These are phyloP conservation scores for Phyllostomus hastatus DNA, from an alignment of 2,113 vertebrate genomes.

Conservation along the genomic window DNA sequence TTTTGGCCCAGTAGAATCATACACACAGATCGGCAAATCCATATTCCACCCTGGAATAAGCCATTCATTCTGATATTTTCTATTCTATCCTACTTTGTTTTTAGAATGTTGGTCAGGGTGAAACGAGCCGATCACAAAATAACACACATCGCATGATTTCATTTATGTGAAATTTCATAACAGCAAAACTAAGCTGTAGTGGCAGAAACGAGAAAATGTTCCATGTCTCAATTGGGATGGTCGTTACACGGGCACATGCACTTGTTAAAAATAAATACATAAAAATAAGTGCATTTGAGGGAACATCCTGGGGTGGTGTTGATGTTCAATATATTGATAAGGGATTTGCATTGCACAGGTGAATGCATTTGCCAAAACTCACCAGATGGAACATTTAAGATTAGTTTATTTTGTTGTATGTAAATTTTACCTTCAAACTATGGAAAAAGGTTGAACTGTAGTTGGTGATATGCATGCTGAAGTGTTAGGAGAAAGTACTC, in stretches of 20 bases:
- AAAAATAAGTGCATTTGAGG: conserved; percentile 34
- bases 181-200: not conserved
- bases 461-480: not conserved
- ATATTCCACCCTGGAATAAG: not conserved
- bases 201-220: not conserved
- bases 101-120: not conserved
- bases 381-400: not conserved
- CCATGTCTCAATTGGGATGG: not conserved
- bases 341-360: conserved; percentile 42
- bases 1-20: too few species aligned
- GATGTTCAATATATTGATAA: conserved; percentile 17
- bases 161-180: not conserved
- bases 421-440: not conserved
- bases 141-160: not conserved
- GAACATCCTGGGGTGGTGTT: not conserved
- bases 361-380: not conserved
- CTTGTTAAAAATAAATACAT: conserved; percentile 54
- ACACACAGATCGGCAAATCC: not conserved
- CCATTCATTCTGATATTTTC: not conserved
- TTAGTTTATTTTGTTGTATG: not conserved
- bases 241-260: not conserved
- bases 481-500: not conserved
- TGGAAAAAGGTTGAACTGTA: not conserved
- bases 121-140: not conserved
- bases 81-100: not conserved